Evolutionary conservation across 2,113 vertebrate genomes (phyloP).

Genomic region (Ceyx melanurus): DNA sequence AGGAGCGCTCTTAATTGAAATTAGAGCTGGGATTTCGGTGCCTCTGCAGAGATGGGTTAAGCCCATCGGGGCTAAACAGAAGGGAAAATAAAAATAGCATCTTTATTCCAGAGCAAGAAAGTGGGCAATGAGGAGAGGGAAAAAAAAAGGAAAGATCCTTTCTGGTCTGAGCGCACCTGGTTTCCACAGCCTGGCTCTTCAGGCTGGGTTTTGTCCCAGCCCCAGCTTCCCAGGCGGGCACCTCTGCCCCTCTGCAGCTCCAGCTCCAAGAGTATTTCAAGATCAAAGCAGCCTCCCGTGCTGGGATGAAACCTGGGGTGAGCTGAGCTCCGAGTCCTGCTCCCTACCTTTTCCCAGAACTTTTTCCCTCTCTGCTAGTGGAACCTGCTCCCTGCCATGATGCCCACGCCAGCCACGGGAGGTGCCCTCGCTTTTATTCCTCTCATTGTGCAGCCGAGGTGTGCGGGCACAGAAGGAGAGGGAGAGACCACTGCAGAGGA

Average conservation of each 20-base stretch:
- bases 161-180: neutral
- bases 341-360: neutral
- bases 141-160: neutral
- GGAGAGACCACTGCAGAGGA: neutral
- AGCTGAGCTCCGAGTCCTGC: neutral
- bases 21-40: constrained; percentile 72
- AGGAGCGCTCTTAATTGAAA: constrained; percentile 69
- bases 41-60: constrained; percentile 68
- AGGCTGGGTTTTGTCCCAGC: constrained; percentile 9
- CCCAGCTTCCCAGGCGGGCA: neutral
- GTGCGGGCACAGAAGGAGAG: neutral
- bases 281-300: neutral
- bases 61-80: constrained; percentile 49
- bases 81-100: constrained; percentile 66
- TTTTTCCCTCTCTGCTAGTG: neutral
- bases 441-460: neutral
- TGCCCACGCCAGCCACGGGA: neutral
- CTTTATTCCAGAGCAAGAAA: constrained; percentile 50
- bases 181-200: neutral
- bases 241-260: neutral
- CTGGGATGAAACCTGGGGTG: neutral
- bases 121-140: neutral
- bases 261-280: neutral
- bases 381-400: neutral
- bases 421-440: neutral